Conservation (phyloP, 2,888 invertebrate genomes). For the Drosophila putrida region DNA sequence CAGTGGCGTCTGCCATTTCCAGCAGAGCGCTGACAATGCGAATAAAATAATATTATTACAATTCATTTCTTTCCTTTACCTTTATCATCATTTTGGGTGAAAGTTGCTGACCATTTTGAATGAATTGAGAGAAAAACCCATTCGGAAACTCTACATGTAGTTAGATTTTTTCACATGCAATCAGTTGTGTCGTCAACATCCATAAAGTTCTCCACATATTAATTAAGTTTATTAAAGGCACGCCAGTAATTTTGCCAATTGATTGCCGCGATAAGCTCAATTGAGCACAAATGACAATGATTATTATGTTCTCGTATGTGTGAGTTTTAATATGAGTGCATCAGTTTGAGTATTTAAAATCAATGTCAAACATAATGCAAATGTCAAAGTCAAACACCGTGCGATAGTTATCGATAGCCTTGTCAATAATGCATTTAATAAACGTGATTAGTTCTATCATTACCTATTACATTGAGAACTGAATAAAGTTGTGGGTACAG, state of each 20-base stretch:
- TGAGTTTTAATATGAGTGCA: constrained; percentile 12
- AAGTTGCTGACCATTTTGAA: constrained; percentile 33
- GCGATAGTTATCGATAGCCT: constrained; percentile 31
- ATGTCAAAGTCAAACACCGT: constrained; percentile 43
- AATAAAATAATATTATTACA: constrained; percentile 16
- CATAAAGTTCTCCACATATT: constrained; percentile 19
- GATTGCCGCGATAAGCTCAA: constrained; percentile 39
- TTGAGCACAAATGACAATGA: constrained; percentile 32
- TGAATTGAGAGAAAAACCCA: constrained; percentile 4
- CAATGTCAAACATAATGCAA: constrained; percentile 48
- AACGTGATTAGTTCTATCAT: background rate
- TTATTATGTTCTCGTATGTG: constrained; percentile 10
- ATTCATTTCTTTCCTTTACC: constrained; percentile 17
- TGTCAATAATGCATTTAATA: constrained; percentile 2
- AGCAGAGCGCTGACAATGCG: constrained; percentile 36
- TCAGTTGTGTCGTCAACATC: constrained; percentile 6
- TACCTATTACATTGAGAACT: background rate
- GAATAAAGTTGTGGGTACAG: background rate
- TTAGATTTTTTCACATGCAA: constrained; percentile 1
- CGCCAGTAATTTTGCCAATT: constrained; percentile 46
- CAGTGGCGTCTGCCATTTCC: constrained; percentile 49
- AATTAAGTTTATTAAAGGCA: constrained; percentile 58
- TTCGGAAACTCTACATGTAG: background rate
- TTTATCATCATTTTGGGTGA: constrained; percentile 13
- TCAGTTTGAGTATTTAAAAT: constrained; percentile 26